Evolutionary conservation across 2,113 vertebrate species (phyloP), one percentile per base, ranked within the genome.

Genomic region (Pipra filicauda): DNA sequence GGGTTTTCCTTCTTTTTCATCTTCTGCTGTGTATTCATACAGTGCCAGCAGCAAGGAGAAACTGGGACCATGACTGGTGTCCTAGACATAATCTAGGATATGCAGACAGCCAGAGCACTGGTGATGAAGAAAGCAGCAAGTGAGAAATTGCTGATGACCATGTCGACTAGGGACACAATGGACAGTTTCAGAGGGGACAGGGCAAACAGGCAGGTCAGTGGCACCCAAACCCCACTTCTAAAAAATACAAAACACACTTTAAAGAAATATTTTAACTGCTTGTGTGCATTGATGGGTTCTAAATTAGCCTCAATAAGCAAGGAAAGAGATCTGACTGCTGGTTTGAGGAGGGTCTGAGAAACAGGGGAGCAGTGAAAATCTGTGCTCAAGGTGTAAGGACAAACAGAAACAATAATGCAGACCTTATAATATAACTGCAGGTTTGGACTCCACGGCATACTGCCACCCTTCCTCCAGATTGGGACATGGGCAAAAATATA

Each of bases 211-310:
- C 13, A 54, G 43, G 20, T 39, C 35, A 33, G 24, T 37, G 51
- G 71, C 44, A 67, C 18, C 26, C 7, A 28, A 59, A 58, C 12
- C 12, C 16, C 48, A 5, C 4, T 72, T 79, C 49, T 48, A 79
- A 58, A 22, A 66, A 62, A 43, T 33, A 19, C 33, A 58, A 67
- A 57, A 1, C 11, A 13, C 11, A 10, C 9, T 44, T 75, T 23
- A 71, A 80, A 82, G 11, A 80, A 80, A 22, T 35, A 17, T 35
- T 39, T 62, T 9, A 87, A 74, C 41, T 62, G 21, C 30, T 37
- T 1, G 0, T 21, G n/a, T 57, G 37, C 1, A 0, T 57, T 84
- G 27, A 48, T 54, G 48, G 8, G 21, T 92, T 84, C 24, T 62
- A 62, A 44, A 75, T 80, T n/a, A 52, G 21, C 27, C 11, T 41